A percentile compares a stretch with the other conserved stretches of the same genome.
Conservation (phyloP, 2,113 vertebrate species). For the Dicrurus megarhynchus region DNA sequence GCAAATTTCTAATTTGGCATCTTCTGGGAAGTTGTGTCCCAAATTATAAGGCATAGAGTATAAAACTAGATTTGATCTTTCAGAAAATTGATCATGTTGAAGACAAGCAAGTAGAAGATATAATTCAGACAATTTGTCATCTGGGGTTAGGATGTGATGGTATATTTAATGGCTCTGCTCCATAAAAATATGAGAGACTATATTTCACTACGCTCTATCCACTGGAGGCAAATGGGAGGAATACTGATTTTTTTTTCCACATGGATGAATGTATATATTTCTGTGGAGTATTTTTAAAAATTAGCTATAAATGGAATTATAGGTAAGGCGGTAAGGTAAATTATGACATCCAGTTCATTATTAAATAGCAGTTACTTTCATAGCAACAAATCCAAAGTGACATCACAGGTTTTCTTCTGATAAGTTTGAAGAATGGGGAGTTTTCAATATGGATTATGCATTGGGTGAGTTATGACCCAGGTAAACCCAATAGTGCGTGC, state of each 20-base stretch:
- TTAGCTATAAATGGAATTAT: background rate
- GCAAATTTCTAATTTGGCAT: conserved; percentile 23
- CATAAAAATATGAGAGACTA: background rate
- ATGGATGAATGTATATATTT: background rate
- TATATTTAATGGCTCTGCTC: conserved; percentile 29
- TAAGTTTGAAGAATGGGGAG: background rate
- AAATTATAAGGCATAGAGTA: background rate
- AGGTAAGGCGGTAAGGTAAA: background rate
- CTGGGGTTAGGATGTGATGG: background rate
- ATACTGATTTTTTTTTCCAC: background rate
- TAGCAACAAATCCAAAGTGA: background rate
- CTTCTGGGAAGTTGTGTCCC: background rate
- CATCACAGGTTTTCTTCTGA: background rate
- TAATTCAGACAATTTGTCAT: conserved; percentile 7
- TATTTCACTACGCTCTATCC: conserved; percentile 4
- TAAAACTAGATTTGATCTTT: conserved; percentile 45
- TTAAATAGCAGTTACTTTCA: background rate
- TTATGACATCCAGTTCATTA: background rate
- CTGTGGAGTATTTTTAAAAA: background rate
- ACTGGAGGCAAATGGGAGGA: conserved; percentile 4
- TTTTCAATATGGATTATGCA: background rate
- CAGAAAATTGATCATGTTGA: conserved; percentile 20
- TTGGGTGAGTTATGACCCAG: background rate
- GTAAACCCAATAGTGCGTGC: background rate
- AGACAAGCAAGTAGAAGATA: conserved; percentile 7